Evolutionary conservation across 2,888 invertebrate genomes (phyloP).

Genomic region (Hypercompe scribonia): DNA sequence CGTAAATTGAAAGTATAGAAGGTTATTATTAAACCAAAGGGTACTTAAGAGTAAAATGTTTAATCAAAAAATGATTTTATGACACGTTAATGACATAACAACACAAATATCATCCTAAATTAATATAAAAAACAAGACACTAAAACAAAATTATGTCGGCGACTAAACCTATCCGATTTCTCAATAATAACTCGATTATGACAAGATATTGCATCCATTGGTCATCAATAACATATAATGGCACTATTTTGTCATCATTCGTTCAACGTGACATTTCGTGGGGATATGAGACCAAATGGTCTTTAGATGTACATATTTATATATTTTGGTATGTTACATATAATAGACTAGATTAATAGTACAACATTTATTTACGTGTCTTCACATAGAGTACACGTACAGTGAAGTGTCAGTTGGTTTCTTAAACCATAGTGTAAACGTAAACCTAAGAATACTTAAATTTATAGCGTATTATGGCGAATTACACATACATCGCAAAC

Average conservation of each 20-base stretch:
- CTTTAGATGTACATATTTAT: neutral
- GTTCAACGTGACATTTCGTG: conserved; percentile 7
- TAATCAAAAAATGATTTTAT: too few species aligned
- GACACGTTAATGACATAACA: neutral
- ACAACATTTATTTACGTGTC: neutral
- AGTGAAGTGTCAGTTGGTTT: too few species aligned
- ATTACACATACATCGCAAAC: too few species aligned
- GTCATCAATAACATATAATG: conserved; percentile 16
- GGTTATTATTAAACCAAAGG: too few species aligned
- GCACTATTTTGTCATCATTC: conserved; percentile 15
- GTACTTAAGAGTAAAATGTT: too few species aligned
- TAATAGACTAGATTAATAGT: neutral
- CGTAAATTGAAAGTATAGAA: too few species aligned
- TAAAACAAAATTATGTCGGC: neutral
- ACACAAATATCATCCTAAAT: neutral
- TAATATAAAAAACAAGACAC: neutral
- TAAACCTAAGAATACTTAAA: too few species aligned
- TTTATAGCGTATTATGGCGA: too few species aligned
- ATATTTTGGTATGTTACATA: conserved; percentile 2
- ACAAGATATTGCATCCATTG: conserved; percentile 1
- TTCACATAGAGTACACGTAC: too few species aligned
- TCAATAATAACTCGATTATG: conserved; percentile 12
- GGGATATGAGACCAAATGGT: neutral
- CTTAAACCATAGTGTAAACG: too few species aligned
- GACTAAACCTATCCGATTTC: neutral